phyloP scores from a whole-genome alignment of 1,140 invertebrate genomes.

The Chrysoperla carnea region DNA sequence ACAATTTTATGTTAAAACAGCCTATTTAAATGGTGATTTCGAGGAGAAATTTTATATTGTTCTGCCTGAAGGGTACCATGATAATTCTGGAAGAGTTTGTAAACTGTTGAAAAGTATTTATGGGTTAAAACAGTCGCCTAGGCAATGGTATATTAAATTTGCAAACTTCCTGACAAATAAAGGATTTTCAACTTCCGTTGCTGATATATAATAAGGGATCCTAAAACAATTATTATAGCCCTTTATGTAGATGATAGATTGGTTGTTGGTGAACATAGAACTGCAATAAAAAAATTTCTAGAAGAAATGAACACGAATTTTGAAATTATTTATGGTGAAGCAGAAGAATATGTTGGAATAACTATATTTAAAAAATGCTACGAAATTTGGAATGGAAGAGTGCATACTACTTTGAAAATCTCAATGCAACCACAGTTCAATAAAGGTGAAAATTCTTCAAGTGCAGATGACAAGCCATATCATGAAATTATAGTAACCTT shows the following conservation, averaged over 20 bases:
- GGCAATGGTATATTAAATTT: not conserved
- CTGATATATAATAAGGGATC: not conserved
- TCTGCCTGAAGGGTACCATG: slow-evolving; percentile 10
- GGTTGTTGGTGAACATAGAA: slow-evolving; percentile 1
- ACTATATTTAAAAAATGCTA: slow-evolving; percentile 6
- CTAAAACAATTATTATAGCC: slow-evolving; percentile 4
- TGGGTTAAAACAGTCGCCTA: slow-evolving; percentile 1
- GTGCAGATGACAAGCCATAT: slow-evolving; percentile 4
- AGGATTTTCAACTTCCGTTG: not conserved
- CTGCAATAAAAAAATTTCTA: slow-evolving; percentile 1
- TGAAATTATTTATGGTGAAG: slow-evolving; percentile 1
- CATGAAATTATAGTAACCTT: slow-evolving; percentile 14
- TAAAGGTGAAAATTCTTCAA: slow-evolving; percentile 5
- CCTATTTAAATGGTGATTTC: slow-evolving; percentile 14
- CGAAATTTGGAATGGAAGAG: slow-evolving; percentile 2
- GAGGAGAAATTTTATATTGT: slow-evolving; percentile 14
- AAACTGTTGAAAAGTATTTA: slow-evolving; percentile 2
- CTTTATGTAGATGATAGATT: slow-evolving; percentile 12
- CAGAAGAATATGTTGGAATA: not conserved
- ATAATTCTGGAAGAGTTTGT: slow-evolving; percentile 2
- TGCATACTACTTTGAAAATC: too few relatives aligned
- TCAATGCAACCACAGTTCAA: slow-evolving; percentile 7
- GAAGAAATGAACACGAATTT: not conserved
- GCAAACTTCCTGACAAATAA: not conserved
- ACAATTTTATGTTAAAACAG: slow-evolving; percentile 16